A percentile compares a stretch with the other conserved stretches of the same genome.
Evolutionary conservation across 2,113 vertebrate genomes (phyloP).

Genomic region (Oxygymnocypris stewartii): DNA sequence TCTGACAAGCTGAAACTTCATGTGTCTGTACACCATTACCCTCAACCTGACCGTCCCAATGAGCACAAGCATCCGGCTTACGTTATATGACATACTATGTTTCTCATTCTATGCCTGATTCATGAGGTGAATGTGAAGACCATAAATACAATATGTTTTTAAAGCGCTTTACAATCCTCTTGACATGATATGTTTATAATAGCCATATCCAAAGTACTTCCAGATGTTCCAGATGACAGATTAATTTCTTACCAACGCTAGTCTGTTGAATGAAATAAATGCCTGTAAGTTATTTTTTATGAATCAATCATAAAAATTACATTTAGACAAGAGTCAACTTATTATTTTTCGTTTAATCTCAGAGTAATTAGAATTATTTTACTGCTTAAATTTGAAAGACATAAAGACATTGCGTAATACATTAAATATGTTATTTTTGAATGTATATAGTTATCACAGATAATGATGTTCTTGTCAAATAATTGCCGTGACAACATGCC

Average conservation of each 20-base stretch:
- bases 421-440: no score
- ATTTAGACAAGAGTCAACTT: not conserved
- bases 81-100: not conserved
- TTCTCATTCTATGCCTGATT: not conserved
- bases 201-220: not conserved
- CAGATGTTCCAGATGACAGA: slow-evolving; percentile 6
- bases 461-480: no score
- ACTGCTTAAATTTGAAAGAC: no score
- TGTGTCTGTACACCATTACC: not conserved
- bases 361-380: not conserved
- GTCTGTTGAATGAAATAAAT: not conserved
- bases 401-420: no score
- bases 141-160: slow-evolving; percentile 8
- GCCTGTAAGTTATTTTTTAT: not conserved
- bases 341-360: not conserved
- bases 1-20: not conserved
- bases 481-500: no score
- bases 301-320: not conserved
- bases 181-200: not conserved
- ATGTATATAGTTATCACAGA: no score
- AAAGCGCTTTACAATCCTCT: slow-evolving; percentile 12
- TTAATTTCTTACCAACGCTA: not conserved
- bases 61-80: not conserved
- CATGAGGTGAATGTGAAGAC: not conserved
- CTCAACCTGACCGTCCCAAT: not conserved